Conservation (phyloP, 2,888 invertebrate species). For the Sinhomidia bicolor region DNA sequence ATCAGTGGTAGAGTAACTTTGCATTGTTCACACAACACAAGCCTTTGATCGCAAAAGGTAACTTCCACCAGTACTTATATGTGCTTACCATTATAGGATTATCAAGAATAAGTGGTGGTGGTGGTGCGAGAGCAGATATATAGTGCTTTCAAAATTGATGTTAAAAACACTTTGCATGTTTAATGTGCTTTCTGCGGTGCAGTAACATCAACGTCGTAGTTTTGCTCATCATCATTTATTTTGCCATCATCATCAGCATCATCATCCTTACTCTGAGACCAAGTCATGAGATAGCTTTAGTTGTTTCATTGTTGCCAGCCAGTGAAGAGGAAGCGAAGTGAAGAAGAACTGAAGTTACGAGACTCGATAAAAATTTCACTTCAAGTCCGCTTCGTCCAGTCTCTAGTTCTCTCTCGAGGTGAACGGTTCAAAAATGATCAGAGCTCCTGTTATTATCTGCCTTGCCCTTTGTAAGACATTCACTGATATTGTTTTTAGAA, state of each 20-base stretch:
- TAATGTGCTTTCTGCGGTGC: conserved; percentile 46
- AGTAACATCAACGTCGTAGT: conserved; percentile 47
- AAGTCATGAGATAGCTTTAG: conserved; percentile 60
- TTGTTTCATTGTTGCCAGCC: conserved; percentile 57
- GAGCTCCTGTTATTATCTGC: conserved; percentile 65
- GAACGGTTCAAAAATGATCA: conserved; percentile 73
- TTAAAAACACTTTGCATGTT: conserved; percentile 55
- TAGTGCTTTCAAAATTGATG: conserved; percentile 53
- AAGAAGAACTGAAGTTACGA: conserved; percentile 60
- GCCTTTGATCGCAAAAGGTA: conserved; percentile 6
- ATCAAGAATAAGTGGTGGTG: conserved; percentile 16
- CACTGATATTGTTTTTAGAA: background rate
- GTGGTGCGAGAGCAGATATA: conserved; percentile 19
- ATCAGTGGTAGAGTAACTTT: conserved; percentile 29
- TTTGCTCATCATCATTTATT: conserved; percentile 42
- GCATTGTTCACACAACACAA: conserved; percentile 66
- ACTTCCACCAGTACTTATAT: conserved; percentile 41
- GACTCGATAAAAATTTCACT: conserved; percentile 67
- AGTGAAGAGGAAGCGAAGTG: conserved; percentile 64
- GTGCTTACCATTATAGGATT: conserved; percentile 6
- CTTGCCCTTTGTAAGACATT: conserved; percentile 67
- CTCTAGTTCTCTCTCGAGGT: conserved; percentile 66
- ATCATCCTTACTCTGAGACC: conserved; percentile 67
- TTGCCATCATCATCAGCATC: background rate
- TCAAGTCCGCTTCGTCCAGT: conserved; percentile 71